phyloP scores from a whole-genome alignment of 2,113 vertebrate species.

The Cochlearius cochlearius region DNA sequence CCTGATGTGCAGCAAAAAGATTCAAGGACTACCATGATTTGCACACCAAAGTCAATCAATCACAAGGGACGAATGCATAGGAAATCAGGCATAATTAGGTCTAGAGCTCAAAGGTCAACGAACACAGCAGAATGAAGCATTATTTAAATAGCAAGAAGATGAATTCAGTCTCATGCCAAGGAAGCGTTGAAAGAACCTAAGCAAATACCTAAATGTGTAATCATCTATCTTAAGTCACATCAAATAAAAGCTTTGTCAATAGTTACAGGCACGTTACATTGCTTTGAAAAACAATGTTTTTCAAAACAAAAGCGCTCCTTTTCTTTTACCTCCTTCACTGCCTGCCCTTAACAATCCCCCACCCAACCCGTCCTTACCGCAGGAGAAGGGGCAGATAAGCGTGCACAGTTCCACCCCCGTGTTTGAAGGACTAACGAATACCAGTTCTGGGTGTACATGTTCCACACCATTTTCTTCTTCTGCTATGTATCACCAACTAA shows the following conservation, averaged over 20 bases:
- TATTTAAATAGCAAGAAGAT: neutral
- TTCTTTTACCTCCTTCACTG: neutral
- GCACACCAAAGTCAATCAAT: neutral
- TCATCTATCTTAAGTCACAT: neutral
- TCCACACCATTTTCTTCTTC: neutral
- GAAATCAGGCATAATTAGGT: neutral
- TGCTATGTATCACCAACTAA: neutral
- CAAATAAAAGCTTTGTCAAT: slow-evolving; percentile 53
- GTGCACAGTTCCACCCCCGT: neutral
- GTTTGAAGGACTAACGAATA: neutral
- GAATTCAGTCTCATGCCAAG: neutral
- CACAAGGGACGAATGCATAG: rapidly evolving
- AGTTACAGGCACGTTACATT: slow-evolving; percentile 25
- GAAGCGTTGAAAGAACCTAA: neutral
- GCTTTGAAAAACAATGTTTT: slow-evolving; percentile 4
- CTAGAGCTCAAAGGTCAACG: slow-evolving; percentile 7
- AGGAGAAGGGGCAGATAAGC: neutral
- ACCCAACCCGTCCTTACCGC: neutral
- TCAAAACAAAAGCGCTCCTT: slow-evolving; percentile 6
- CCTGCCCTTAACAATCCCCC: neutral
- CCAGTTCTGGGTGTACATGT: neutral
- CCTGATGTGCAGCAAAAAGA: neutral
- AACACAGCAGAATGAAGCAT: neutral
- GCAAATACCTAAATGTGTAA: slow-evolving; percentile 48
- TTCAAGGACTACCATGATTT: neutral